Conservation (phyloP, 2,113 vertebrate species). For the Mesitornis unicolor region DNA sequence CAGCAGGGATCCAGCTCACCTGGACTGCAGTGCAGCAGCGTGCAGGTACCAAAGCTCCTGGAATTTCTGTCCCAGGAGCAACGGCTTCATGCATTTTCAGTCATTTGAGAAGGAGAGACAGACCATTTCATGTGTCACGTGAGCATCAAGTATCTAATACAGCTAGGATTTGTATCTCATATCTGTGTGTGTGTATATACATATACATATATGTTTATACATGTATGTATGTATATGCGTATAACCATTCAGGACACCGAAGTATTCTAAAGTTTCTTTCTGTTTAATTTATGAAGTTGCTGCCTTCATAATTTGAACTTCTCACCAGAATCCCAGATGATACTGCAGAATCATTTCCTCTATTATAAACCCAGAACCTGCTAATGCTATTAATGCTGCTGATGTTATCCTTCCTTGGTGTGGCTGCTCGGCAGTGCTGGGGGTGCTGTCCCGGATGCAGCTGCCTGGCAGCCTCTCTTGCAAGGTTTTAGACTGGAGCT, state of each 20-base stretch:
- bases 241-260: neutral
- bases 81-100: neutral
- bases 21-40: neutral
- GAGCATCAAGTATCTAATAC: neutral
- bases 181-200: too few species aligned
- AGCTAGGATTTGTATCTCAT: neutral
- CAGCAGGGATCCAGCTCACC: neutral
- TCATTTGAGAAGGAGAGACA: neutral
- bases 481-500: neutral
- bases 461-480: neutral
- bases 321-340: neutral
- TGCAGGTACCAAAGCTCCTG: neutral
- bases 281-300: neutral
- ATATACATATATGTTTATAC: too few species aligned
- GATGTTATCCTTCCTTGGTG: neutral
- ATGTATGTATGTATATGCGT: neutral
- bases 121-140: neutral
- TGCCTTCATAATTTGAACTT: neutral
- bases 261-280: neutral
- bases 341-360: neutral
- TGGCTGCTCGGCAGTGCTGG: neutral
- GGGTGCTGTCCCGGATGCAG: neutral
- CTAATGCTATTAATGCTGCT: neutral
- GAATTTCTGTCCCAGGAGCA: neutral
- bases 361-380: neutral